phyloP scores from a whole-genome alignment of 2,113 vertebrate species.

The Brachyhypopomus occidentalis region DNA sequence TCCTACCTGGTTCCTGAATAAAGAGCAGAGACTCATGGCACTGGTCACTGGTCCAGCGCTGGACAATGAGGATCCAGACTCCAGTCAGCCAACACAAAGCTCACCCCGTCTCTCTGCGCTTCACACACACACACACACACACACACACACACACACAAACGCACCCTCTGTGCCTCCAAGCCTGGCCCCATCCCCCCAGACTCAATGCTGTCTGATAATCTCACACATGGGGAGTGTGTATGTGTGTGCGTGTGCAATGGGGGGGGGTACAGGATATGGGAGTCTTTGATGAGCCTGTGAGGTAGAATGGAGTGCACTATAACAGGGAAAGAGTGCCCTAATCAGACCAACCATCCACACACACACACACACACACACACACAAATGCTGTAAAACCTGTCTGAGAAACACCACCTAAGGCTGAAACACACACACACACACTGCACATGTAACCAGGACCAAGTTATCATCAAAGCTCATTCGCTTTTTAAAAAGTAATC shows the following conservation, averaged over 20 bases:
- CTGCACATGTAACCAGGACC: background rate
- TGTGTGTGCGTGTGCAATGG: constrained; percentile 46
- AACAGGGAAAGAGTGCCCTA: constrained; percentile 65
- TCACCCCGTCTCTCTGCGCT: constrained; percentile 27
- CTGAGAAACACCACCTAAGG: constrained; percentile 40
- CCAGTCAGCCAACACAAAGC: constrained; percentile 91
- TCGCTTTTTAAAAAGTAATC: background rate
- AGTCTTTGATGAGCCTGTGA: constrained; percentile 85
- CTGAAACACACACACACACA: constrained; percentile 28
- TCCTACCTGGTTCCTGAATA: constrained; percentile 89
- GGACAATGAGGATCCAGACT: constrained; percentile 95
- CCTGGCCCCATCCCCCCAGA: constrained; percentile 47
- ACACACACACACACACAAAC: constrained; percentile 67
- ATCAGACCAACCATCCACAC: constrained; percentile 50
- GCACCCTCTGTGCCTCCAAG: constrained; percentile 52
- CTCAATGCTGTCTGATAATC: constrained; percentile 36
- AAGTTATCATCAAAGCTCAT: background rate
- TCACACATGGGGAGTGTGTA: constrained; percentile 22
- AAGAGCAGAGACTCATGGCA: constrained; percentile 89
- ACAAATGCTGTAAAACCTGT: constrained; percentile 36
- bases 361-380: constrained; percentile 10
- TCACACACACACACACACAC: constrained; percentile 61
- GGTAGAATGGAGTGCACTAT: constrained; percentile 78
- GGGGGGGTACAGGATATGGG: constrained; percentile 93
- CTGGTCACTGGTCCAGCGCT: constrained; percentile 82